A percentile compares a stretch with the other conserved stretches of the same genome.
Conservation (phyloP, 53 echinoderm and acorn worm species). For the Zoroaster sp. region DNA sequence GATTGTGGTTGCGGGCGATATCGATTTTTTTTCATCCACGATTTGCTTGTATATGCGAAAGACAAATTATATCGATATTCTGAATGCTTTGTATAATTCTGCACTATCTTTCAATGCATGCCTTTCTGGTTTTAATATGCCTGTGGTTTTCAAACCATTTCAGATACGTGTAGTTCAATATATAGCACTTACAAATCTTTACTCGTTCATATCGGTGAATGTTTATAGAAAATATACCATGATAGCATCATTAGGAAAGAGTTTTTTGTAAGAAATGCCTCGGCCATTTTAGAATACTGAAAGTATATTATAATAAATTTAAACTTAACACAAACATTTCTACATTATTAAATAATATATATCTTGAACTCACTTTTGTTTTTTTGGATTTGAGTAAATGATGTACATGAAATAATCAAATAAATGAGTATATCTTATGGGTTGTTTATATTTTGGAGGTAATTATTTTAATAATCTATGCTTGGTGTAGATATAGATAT, state of each 20-base stretch:
- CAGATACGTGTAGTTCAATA: not conserved
- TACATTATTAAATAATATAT: slow-evolving; percentile 40
- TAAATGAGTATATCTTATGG: slow-evolving; percentile 42
- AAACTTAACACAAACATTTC: slow-evolving; percentile 2
- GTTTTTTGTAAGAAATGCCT: slow-evolving; percentile 6
- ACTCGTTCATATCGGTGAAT: not conserved
- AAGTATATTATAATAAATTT: not conserved
- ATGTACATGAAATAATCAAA: slow-evolving; percentile 42
- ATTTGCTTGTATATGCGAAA: not conserved
- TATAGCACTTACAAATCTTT: not conserved
- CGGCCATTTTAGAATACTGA: not conserved
- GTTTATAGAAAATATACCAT: not conserved
- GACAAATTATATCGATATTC: not conserved
- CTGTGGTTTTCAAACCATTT: not conserved
- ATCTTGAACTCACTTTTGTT: not conserved
- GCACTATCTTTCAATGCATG: slow-evolving; percentile 59
- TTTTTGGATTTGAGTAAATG: not conserved
- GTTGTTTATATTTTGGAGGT: slow-evolving; percentile 60
- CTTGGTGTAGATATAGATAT: slow-evolving; percentile 40
- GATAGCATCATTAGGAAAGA: not conserved
- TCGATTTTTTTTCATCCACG: too few species aligned
- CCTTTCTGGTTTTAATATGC: slow-evolving; percentile 9
- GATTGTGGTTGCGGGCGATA: too few species aligned
- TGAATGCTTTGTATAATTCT: slow-evolving; percentile 25
- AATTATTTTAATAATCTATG: slow-evolving; percentile 51